phyloP scores from a whole-genome alignment of 2,888 invertebrate genomes.

The Cepaea hortensis region DNA sequence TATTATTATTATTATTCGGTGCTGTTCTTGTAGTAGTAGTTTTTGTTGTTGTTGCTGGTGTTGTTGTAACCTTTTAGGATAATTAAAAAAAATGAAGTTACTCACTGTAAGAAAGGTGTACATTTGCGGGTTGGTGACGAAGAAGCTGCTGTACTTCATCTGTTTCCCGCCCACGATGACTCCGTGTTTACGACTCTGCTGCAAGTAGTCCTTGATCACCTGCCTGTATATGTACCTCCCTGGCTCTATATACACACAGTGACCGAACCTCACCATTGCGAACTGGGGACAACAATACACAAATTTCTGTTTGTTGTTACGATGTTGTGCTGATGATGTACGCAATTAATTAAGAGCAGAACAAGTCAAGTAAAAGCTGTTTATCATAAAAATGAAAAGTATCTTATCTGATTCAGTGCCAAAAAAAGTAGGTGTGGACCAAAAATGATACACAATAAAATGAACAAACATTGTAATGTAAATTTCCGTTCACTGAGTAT shows the following conservation, averaged over 20 bases:
- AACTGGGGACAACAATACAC: slow-evolving; percentile 57
- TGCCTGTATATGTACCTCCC: slow-evolving; percentile 55
- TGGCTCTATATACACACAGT: slow-evolving; percentile 73
- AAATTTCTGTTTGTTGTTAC: not conserved
- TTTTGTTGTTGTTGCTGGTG: too few relatives aligned
- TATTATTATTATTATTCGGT: too few relatives aligned
- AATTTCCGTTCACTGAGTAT: too few relatives aligned
- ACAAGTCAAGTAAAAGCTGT: too few relatives aligned
- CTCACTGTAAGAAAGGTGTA: slow-evolving; percentile 40
- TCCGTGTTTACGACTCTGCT: slow-evolving; percentile 65
- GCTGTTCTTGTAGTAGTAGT: too few relatives aligned
- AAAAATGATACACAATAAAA: too few relatives aligned
- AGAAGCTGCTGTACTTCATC: slow-evolving; percentile 61
- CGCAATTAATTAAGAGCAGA: too few relatives aligned
- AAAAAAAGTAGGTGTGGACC: too few relatives aligned
- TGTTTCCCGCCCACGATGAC: slow-evolving; percentile 62
- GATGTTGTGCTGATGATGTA: too few relatives aligned
- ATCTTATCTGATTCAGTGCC: too few relatives aligned
- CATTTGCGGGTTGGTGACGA: slow-evolving; percentile 71
- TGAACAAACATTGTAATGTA: too few relatives aligned
- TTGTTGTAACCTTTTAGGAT: not conserved
- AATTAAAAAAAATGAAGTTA: not conserved
- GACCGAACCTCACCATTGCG: slow-evolving; percentile 69
- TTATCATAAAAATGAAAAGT: too few relatives aligned
- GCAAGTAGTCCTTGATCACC: slow-evolving; percentile 62